phyloP scores from a whole-genome alignment of 1,140 invertebrate species.

The Papilio helenus region DNA sequence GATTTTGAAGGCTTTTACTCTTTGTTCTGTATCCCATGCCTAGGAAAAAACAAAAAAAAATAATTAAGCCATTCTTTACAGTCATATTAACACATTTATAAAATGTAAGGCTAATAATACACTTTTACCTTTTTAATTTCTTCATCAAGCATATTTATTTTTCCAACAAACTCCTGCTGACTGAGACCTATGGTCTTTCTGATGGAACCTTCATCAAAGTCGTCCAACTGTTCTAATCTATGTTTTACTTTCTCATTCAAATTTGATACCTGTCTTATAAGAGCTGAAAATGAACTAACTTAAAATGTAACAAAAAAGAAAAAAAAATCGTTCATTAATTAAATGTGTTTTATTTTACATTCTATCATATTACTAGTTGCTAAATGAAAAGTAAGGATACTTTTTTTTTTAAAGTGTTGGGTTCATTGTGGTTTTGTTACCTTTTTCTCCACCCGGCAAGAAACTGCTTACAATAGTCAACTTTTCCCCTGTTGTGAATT shows the following conservation, averaged over 20 bases:
- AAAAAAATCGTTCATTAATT: slow-evolving; percentile 42
- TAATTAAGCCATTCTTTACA: too few relatives aligned
- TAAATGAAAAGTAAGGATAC: background rate
- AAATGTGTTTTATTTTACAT: background rate
- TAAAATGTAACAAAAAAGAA: slow-evolving; percentile 66
- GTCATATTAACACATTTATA: background rate
- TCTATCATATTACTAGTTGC: background rate
- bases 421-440: slow-evolving; percentile 71
- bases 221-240: slow-evolving; percentile 96
- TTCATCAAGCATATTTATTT: slow-evolving; percentile 95
- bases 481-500: slow-evolving; percentile 96
- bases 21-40: slow-evolving; percentile 96
- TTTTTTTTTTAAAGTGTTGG: background rate
- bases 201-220: slow-evolving; percentile 95
- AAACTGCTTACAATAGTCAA: slow-evolving; percentile 95
- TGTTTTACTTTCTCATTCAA: slow-evolving; percentile 96
- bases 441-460: slow-evolving; percentile 90
- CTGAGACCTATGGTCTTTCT: slow-evolving; percentile 94
- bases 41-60: slow-evolving; percentile 54
- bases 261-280: slow-evolving; percentile 90
- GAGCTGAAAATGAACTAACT: slow-evolving; percentile 84
- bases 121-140: slow-evolving; percentile 87
- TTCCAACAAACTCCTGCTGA: slow-evolving; percentile 95
- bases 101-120: background rate
- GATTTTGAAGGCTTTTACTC: slow-evolving; percentile 98